A percentile compares a stretch with the other conserved stretches of the same genome.
These are phyloP conservation scores for Zeus faber DNA, from an alignment of 2,113 vertebrate species.

Conservation along the genomic window DNA sequence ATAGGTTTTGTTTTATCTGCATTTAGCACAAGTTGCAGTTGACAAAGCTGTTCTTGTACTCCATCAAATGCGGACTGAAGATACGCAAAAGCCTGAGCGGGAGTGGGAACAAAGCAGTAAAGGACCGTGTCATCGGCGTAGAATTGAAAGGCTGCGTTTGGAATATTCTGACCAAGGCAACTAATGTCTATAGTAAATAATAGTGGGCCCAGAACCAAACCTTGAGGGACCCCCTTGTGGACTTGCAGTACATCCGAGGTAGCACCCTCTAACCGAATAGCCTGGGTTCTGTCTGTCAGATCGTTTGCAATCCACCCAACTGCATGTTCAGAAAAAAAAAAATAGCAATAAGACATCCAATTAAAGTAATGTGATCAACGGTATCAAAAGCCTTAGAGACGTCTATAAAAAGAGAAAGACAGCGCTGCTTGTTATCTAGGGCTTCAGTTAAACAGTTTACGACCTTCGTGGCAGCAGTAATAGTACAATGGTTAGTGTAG, in stretches of 20 bases:
- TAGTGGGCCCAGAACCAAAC: neutral
- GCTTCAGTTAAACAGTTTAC: too few relatives aligned
- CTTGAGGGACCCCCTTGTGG: conserved; percentile 1
- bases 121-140: neutral
- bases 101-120: neutral
- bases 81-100: neutral
- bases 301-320: neutral
- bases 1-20: too few relatives aligned
- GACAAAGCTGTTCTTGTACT: too few relatives aligned
- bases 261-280: neutral
- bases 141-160: neutral
- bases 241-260: neutral
- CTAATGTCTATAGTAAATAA: neutral
- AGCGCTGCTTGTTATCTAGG: too few relatives aligned
- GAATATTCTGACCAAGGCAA: neutral
- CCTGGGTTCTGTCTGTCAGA: conserved; percentile 1
- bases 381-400: neutral
- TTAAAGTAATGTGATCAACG: neutral
- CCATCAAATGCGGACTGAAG: neutral
- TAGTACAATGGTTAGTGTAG: neutral
- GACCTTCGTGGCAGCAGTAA: too few relatives aligned
- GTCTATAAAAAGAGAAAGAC: neutral
- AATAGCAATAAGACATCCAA: neutral
- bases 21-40: too few relatives aligned
- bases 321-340: neutral